Base-by-base conservation (phyloP, 37 sponge, comb jelly and placozoan genomes). In the Spongilla lacustris region DNA sequence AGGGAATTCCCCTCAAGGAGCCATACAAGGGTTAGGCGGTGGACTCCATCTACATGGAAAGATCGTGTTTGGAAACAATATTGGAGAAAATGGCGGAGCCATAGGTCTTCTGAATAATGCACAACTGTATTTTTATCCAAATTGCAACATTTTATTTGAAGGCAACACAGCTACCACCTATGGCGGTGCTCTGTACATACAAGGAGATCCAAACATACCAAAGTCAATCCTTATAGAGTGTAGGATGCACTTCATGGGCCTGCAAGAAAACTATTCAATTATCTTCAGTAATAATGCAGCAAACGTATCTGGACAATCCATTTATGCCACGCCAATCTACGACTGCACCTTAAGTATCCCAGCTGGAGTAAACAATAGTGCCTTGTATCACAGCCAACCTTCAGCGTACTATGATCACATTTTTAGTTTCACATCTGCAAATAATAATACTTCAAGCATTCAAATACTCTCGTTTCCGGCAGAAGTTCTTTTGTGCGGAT, bases 301-400 rank as follows among this genome's bases (percentile, higher is more conserved):
- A 12, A 36, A 14, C 5, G 73, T 66, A 24, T 66, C 80, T 24
- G 86, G 86, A 0, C 78, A 86, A 66, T 86, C 86, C 2, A 86
- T 86, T 24, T 79, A 79, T 50, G 86, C 71, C 58, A 78, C 49
- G 36, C 86, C 86, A 32, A 49, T 88, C 35, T 88, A 88, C 37
- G 13, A 13, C 25, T 88, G 89, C 72, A 36, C 78, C 19, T 88
- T 46, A 8, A 8, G 8, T 4, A 10, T 46, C 46, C 46, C 46
- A 10, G 46, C 4, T 46, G 4, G 46, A 8, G 8, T 8, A 8
- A 46, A 46, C 46, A 46, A 46, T 8, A 46, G 46, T 46, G 8
- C 4, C 8, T 8, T 8, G 46, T 46, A 10, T 8, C 4, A 10
- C 8, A 46, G 8, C 46, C 46, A 46, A 10, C 46, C 46, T 46